These are phyloP conservation scores for Drosophila sproati DNA, from an alignment of 1,140 invertebrate genomes.

Conservation along the genomic window DNA sequence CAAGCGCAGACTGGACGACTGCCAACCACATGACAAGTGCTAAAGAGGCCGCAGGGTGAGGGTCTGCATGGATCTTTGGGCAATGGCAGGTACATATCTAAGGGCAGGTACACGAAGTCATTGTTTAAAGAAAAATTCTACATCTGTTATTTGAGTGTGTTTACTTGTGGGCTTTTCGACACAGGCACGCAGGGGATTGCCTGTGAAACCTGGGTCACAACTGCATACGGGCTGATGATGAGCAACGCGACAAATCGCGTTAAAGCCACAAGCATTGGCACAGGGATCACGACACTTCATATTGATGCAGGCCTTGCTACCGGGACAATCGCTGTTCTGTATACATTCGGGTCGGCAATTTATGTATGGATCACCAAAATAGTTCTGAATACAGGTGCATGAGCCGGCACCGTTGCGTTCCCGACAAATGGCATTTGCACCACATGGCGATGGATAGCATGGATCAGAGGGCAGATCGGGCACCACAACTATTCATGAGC, in stretches of 20 bases:
- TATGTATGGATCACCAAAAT: constrained; percentile 92
- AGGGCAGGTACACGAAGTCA: constrained; percentile 53
- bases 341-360: constrained; percentile 93
- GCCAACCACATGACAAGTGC: constrained; percentile 90
- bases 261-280: constrained; percentile 91
- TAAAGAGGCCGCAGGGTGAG: constrained; percentile 93
- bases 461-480: constrained; percentile 86
- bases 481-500: constrained; percentile 69
- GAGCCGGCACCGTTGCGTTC: constrained; percentile 91
- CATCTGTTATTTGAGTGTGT: constrained; percentile 42
- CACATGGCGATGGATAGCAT: constrained; percentile 93
- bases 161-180: constrained; percentile 88
- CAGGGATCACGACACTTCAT: constrained; percentile 94
- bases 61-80: constrained; percentile 90
- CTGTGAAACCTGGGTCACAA: constrained; percentile 90
- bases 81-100: constrained; percentile 86
- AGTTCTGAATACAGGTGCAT: constrained; percentile 92
- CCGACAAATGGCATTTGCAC: constrained; percentile 91
- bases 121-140: constrained; percentile 36
- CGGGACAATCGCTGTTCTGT: constrained; percentile 91
- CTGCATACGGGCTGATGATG: constrained; percentile 93
- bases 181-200: constrained; percentile 91
- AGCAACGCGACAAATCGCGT: constrained; percentile 92
- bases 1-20: constrained; percentile 93
- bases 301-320: constrained; percentile 90